These are phyloP conservation scores for Apogon talboti DNA, from an alignment of 2,797 vertebrate species.

Conservation along the genomic window DNA sequence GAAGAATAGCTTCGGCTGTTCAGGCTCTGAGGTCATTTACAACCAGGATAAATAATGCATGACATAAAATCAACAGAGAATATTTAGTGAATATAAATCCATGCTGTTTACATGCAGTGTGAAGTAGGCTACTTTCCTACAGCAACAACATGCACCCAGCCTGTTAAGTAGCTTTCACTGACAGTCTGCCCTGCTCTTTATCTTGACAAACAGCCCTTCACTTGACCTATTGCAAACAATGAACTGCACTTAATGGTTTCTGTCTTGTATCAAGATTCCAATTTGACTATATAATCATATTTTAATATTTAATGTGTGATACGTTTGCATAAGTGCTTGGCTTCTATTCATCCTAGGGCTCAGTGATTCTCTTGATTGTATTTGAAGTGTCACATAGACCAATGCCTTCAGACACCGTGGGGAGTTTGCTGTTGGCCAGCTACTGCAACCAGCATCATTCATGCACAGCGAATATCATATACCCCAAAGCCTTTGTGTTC, in stretches of 20 bases:
- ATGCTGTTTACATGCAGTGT: slow-evolving; percentile 18
- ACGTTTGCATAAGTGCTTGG: not conserved
- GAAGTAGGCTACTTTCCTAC: not conserved
- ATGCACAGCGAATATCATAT: slow-evolving; percentile 57
- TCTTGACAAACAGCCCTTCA: slow-evolving; percentile 25
- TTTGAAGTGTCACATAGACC: slow-evolving; percentile 41
- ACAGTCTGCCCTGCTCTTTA: slow-evolving; percentile 34
- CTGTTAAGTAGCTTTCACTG: slow-evolving; percentile 26
- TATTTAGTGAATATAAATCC: slow-evolving; percentile 21
- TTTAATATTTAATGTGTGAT: slow-evolving; percentile 33
- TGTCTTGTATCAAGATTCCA: slow-evolving; percentile 24
- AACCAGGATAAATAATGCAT: slow-evolving; percentile 45
- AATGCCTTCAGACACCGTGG: slow-evolving; percentile 19
- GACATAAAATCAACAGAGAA: slow-evolving; percentile 14
- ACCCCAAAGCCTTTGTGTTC: slow-evolving; percentile 41
- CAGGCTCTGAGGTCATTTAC: slow-evolving; percentile 31
- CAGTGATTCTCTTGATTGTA: slow-evolving; percentile 30
- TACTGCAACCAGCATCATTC: slow-evolving; percentile 47
- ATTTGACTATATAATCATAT: slow-evolving; percentile 33
- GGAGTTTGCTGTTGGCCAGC: slow-evolving; percentile 50
- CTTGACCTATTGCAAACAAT: slow-evolving; percentile 49
- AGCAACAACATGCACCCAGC: not conserved
- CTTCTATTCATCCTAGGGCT: slow-evolving; percentile 1
- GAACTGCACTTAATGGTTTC: slow-evolving; percentile 29
- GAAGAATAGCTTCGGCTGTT: slow-evolving; percentile 12